Evolutionary conservation across 1,140 invertebrate genomes (phyloP).

Genomic region (Drosophila suzukii): DNA sequence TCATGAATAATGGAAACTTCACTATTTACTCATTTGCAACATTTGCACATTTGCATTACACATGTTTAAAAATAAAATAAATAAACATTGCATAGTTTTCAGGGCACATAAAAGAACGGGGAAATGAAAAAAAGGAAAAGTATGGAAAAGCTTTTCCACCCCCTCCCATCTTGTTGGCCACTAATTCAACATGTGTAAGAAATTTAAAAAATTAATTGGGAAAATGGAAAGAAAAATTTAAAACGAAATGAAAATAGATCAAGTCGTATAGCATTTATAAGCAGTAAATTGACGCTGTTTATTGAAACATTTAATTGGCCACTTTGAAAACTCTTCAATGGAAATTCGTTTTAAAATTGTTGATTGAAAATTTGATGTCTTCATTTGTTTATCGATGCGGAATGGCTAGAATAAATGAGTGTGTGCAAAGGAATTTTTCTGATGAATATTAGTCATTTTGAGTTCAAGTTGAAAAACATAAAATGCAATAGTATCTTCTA

Average conservation of each 20-base stretch:
- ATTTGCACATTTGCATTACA: conserved; percentile 12
- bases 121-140: conserved; percentile 3
- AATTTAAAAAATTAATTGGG: conserved; percentile 46
- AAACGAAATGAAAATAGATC: conserved; percentile 52
- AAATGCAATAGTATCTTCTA: no score
- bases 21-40: neutral
- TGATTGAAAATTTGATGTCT: conserved; percentile 36
- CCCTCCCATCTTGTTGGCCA: neutral
- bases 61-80: neutral
- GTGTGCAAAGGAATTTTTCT: neutral
- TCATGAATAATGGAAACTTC: conserved; percentile 6
- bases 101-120: neutral
- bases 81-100: conserved; percentile 28
- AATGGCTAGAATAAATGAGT: neutral
- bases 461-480: neutral
- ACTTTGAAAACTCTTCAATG: conserved; percentile 48
- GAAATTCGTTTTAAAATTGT: conserved; percentile 33
- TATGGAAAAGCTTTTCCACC: conserved; percentile 16
- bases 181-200: conserved; percentile 43
- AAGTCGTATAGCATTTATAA: conserved; percentile 56
- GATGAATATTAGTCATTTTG: neutral
- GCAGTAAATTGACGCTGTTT: conserved; percentile 62
- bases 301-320: conserved; percentile 75
- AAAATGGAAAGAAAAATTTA: conserved; percentile 17
- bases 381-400: conserved; percentile 24